A percentile compares a stretch with the other conserved stretches of the same genome.
phyloP scores from a whole-genome alignment of 2,888 invertebrate genomes.

The Allolobophora icterica region DNA sequence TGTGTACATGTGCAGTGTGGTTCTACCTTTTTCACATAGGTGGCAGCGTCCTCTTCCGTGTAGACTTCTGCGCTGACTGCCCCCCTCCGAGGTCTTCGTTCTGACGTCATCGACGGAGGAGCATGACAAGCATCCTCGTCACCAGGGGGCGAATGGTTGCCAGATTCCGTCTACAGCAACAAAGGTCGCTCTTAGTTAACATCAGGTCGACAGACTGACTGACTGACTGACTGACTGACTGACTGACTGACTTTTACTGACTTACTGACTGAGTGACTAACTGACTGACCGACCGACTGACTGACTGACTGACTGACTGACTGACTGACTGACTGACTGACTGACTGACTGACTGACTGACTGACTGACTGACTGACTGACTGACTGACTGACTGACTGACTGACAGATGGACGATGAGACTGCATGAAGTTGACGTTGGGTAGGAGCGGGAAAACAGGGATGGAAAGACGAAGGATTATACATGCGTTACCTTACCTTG shows the following conservation, averaged over 20 bases:
- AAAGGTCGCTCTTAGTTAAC: background rate
- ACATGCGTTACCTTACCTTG: too few species aligned
- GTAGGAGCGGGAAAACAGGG: too few species aligned
- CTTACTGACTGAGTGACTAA: background rate
- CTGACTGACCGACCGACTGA: too few species aligned
- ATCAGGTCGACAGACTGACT: background rate
- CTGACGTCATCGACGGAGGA: constrained; percentile 27
- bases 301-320: too few species aligned
- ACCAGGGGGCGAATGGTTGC: background rate
- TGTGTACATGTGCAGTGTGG: background rate
- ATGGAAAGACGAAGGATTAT: too few species aligned
- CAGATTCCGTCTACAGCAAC: background rate
- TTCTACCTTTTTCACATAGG: constrained; percentile 93
- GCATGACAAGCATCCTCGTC: constrained; percentile 13
- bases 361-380: too few species aligned
- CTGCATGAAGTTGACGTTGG: too few species aligned
- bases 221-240: background rate
- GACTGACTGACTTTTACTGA: background rate
- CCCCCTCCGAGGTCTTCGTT: constrained; percentile 75
- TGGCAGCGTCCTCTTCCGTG: constrained; percentile 95
- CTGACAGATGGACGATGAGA: background rate
- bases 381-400: too few species aligned
- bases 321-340: too few species aligned
- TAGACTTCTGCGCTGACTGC: constrained; percentile 98
- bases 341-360: too few species aligned